Base-by-base conservation (phyloP, 1,140 invertebrate genomes). In the Maconellicoccus hirsutus region DNA sequence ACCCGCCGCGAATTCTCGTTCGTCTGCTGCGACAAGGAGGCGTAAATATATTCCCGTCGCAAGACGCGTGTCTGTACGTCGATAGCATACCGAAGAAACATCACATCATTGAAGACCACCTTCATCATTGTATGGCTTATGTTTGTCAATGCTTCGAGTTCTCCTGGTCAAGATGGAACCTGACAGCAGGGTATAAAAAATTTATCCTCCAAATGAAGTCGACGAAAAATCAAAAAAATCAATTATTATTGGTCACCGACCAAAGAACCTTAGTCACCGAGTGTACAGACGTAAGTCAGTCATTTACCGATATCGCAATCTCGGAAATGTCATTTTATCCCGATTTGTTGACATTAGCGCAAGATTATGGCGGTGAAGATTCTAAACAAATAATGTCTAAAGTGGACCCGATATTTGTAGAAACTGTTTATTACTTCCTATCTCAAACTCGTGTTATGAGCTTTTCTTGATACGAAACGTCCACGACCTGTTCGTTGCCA, bases 121-220 rank as follows among this genome's bases (percentile, higher is more conserved):
- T 89, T 16, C 93, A 94, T 76, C 84, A 86, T 59, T 91, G 91
- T 74, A 92, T 96, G 84, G 90, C 91, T 0, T 81, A 90, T 23
- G 78, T 90, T 7, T 85, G 86, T 3, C 85, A 86, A 0, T 83
- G 85, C 1, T 91, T 90, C 75, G 89, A 90, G 72, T 94, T 93
- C 76, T 85, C 90, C 38, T 95, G 91, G 90, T 94, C 91, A 12
- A 86, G 92, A 61, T 95, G 92, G 92, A 96, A 95, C 76, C 79
- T 84, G 0, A 74, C 82, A 63, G 84, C 84, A 0, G 86, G 86
- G 0, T 81, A 82, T 4, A 80, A 88, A 2, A 86, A 86, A 42
- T 86, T 91, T 10, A 84, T 92, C 0, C 80, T 91, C 73, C 87
- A 92, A 76, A 82, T 90, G 71, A 83, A 89, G 70, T 87, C 91